A percentile compares a stretch with the other conserved stretches of the same genome.
These are phyloP conservation scores for Cyclura pinguis DNA, from an alignment of 2,797 vertebrate species.

Conservation along the genomic window DNA sequence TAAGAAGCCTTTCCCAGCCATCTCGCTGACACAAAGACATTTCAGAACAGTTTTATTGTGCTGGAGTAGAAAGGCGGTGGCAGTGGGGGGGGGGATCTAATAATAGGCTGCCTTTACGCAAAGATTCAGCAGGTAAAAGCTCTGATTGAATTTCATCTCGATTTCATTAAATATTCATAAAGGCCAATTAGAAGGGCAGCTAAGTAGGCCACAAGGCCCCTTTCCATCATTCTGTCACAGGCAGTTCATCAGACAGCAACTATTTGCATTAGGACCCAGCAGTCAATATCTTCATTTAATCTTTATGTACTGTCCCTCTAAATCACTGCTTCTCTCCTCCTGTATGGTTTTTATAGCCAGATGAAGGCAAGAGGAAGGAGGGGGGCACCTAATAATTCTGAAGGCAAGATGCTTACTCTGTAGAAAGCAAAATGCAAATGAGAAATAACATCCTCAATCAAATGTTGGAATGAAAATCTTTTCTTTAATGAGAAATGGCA, in stretches of 20 bases:
- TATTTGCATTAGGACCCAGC: constrained; percentile 80
- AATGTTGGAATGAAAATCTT: constrained; percentile 84
- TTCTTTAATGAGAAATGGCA: constrained; percentile 84
- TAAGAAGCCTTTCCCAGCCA: constrained; percentile 75
- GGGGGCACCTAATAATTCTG: constrained; percentile 79
- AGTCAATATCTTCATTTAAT: constrained; percentile 83
- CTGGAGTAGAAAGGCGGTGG: constrained; percentile 68
- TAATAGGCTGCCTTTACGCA: constrained; percentile 77
- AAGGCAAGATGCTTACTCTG: constrained; percentile 81
- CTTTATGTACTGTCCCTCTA: constrained; percentile 77
- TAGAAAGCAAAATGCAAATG: constrained; percentile 85
- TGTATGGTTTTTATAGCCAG: constrained; percentile 75
- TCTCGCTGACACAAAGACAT: constrained; percentile 76
- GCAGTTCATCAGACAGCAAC: constrained; percentile 80
- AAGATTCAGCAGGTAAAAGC: constrained; percentile 90
- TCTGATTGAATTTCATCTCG: constrained; percentile 92
- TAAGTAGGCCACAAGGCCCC: constrained; percentile 84
- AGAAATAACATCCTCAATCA: constrained; percentile 84
- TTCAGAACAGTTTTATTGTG: constrained; percentile 69
- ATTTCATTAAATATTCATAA: constrained; percentile 98
- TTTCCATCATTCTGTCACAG: constrained; percentile 88
- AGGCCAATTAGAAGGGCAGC: constrained; percentile 94
- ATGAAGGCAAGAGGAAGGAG: constrained; percentile 55
- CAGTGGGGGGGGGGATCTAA: constrained; percentile 78
- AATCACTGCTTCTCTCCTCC: constrained; percentile 79